phyloP scores from a whole-genome alignment of 2,113 vertebrate genomes.

The Lepus europaeus region DNA sequence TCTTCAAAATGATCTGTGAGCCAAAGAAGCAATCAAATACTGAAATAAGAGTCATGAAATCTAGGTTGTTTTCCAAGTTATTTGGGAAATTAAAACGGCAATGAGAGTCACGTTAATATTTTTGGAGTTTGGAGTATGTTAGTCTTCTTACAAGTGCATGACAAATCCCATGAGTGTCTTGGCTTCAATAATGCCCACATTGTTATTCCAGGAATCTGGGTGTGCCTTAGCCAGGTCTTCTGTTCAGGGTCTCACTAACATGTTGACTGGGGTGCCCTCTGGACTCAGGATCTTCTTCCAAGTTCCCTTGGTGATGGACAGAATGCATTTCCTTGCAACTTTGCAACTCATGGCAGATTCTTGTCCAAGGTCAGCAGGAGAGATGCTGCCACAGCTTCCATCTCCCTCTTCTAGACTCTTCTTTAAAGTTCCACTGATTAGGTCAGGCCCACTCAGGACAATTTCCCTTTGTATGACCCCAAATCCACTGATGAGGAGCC shows the following conservation, averaged over 20 bases:
- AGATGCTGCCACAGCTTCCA: neutral
- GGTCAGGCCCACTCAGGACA: neutral
- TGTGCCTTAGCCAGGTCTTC: neutral
- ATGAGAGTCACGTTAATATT: neutral
- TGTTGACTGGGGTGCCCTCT: neutral
- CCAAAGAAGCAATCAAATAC: neutral
- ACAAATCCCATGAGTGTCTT: neutral
- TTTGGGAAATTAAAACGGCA: constrained; percentile 24
- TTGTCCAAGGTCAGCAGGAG: neutral
- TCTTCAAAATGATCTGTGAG: neutral
- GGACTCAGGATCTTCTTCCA: neutral
- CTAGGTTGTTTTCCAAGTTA: neutral
- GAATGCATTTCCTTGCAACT: neutral
- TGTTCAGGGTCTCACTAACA: neutral
- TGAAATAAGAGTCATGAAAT: neutral
- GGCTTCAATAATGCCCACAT: neutral
- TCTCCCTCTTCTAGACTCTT: neutral
- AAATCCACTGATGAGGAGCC: neutral
- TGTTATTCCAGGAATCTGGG: neutral
- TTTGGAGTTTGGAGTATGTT: neutral
- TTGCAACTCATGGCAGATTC: neutral
- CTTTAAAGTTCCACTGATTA: neutral
- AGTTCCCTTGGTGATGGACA: neutral
- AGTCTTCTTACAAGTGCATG: neutral
- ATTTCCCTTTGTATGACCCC: neutral